Evolutionary conservation across 2,888 invertebrate species (phyloP), one percentile per base, ranked within the genome.

Genomic region (Acrobasis repandana): DNA sequence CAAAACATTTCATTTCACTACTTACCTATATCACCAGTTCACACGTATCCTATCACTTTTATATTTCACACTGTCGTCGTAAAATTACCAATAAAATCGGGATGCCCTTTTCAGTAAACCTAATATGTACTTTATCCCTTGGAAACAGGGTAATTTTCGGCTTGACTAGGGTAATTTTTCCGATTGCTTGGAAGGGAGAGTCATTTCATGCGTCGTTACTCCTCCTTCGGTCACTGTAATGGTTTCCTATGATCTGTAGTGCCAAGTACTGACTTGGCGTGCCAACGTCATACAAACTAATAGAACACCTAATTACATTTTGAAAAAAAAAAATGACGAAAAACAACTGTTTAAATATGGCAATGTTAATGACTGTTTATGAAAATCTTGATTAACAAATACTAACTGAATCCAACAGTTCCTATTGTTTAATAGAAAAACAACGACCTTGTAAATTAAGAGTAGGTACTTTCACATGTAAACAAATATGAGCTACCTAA

Each of bases 171-270:
- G 1, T 18, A 18, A 9, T 16, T 54, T 38, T 20, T 18, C 54
- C 10, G 38, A 15, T 54, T 43, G 11, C 18, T 11, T 20, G 18
- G 2, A 54, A 36, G 10, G 47, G 28, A 52, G 33, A 52, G 52
- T 54, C 43, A 60, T 60, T 60, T 54, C 60, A 60, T 28, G 60
- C 46, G 28, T 54, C 60, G 54, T 54, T 60, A 52, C 46, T 47
- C 28, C 34, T 18, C 47, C 52, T 52, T 60, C 51, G 60, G 60
- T 28, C 52, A 47, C 46, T 60, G 47, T 52, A 28, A 60, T 54
- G 52, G 60, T 28, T n/a, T 33, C 18, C 18, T 34, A 48, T 15
- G 38, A 43, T 52, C 34, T 15, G n/a, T 33, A 34, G 33, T 15
- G 33, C 9, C 9, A 52, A n/a, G 33, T 34, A n/a, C n/a, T n/a